phyloP scores from a whole-genome alignment of 2,113 vertebrate genomes.

The Bungarus multicinctus region DNA sequence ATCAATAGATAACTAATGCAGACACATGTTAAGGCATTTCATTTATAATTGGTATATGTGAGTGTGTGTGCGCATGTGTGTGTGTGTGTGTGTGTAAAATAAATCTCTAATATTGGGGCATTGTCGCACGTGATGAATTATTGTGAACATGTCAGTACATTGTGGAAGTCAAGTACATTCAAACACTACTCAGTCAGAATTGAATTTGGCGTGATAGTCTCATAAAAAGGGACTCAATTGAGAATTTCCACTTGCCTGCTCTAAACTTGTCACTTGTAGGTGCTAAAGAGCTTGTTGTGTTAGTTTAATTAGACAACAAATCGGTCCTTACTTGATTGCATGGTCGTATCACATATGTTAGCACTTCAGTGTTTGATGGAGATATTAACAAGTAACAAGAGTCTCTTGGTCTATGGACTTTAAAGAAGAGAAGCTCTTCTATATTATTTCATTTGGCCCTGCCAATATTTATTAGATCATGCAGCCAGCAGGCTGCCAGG shows the following conservation, averaged over 20 bases:
- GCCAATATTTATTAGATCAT: constrained; percentile 90
- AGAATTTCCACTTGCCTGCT: constrained; percentile 92
- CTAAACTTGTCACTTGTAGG: constrained; percentile 93
- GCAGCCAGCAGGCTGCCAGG: constrained; percentile 76
- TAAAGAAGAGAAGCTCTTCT: constrained; percentile 84
- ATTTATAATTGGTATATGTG: constrained; percentile 80
- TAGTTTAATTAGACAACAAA: constrained; percentile 97
- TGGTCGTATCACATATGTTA: constrained; percentile 91
- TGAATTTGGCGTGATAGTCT: constrained; percentile 98
- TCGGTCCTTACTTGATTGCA: constrained; percentile 84
- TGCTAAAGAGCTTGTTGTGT: constrained; percentile 89
- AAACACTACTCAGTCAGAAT: constrained; percentile 98
- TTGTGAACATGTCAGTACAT: constrained; percentile 88
- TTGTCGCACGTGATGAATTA: constrained; percentile 88
- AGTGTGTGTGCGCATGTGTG: constrained; percentile 65
- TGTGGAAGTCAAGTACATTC: constrained; percentile 95
- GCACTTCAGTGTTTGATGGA: constrained; percentile 88
- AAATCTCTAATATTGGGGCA: constrained; percentile 89
- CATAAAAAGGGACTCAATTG: constrained; percentile 91
- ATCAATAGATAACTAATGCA: constrained; percentile 79
- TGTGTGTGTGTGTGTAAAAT: constrained; percentile 33
- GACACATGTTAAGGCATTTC: constrained; percentile 71
- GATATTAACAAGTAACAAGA: constrained; percentile 87
- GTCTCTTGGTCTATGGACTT: constrained; percentile 87
- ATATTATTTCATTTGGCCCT: constrained; percentile 84